phyloP scores from a whole-genome alignment of 2,888 invertebrate species.

The Ligdia adustata region DNA sequence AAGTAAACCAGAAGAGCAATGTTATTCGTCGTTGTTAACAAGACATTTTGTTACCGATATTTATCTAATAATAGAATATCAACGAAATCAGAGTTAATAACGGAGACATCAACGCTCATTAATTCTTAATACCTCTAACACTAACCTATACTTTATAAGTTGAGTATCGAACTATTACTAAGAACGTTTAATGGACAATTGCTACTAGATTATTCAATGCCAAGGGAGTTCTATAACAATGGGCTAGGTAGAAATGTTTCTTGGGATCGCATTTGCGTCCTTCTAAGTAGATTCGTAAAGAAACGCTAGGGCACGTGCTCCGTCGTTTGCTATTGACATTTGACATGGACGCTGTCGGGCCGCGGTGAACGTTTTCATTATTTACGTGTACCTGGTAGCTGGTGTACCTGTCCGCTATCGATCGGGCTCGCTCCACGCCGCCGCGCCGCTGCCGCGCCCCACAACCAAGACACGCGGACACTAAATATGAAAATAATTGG shows the following conservation, averaged over 20 bases:
- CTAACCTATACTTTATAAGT: background rate
- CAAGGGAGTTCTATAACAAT: constrained; percentile 9
- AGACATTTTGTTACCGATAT: background rate
- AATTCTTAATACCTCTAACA: constrained; percentile 10
- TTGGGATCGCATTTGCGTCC: constrained; percentile 30
- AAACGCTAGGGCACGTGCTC: constrained; percentile 38
- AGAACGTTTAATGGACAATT: constrained; percentile 9
- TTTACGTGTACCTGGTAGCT: constrained; percentile 57
- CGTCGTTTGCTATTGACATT: constrained; percentile 50
- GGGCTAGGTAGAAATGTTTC: constrained; percentile 21
- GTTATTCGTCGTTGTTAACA: background rate
- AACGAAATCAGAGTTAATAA: background rate
- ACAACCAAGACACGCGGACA: constrained; percentile 48
- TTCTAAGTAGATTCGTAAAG: constrained; percentile 37
- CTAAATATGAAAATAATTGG: constrained; percentile 64
- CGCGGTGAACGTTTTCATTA: constrained; percentile 67
- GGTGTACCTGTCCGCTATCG: constrained; percentile 58
- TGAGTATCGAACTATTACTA: background rate
- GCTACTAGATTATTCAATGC: constrained; percentile 3
- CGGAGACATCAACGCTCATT: background rate
- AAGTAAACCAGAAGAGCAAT: constrained; percentile 3
- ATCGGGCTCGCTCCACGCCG: constrained; percentile 40
- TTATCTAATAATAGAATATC: background rate
- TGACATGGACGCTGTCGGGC: constrained; percentile 47
- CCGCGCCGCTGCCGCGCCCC: constrained; percentile 45